Conservation (phyloP, 2,888 invertebrate genomes). For the Metalampra italica region DNA sequence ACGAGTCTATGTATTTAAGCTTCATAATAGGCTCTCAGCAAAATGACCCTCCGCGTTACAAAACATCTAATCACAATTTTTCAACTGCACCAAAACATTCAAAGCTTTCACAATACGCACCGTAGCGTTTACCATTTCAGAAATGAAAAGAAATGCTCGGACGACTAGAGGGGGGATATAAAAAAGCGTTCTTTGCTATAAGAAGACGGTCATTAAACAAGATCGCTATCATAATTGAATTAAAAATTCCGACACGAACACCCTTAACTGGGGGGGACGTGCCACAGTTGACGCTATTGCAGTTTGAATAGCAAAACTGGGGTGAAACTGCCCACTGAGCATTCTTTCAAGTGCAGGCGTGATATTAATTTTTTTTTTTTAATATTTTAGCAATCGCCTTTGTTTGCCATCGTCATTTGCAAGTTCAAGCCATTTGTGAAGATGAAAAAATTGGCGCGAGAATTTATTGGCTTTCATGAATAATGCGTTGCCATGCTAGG, state of each 20-base stretch:
- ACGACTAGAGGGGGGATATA: slow-evolving; percentile 32
- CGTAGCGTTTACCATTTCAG: slow-evolving; percentile 15
- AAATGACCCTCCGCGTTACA: not conserved
- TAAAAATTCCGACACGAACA: slow-evolving; percentile 75
- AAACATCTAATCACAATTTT: not conserved
- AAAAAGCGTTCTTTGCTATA: slow-evolving; percentile 49
- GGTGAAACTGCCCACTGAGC: slow-evolving; percentile 15
- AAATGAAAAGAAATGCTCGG: slow-evolving; percentile 18
- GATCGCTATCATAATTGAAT: slow-evolving; percentile 79
- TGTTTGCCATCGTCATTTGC: not conserved
- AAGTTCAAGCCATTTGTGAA: not conserved
- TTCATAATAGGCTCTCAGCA: not conserved
- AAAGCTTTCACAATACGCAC: slow-evolving; percentile 13
- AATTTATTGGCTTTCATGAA: too few relatives aligned
- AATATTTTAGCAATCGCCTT: not conserved
- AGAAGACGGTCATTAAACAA: slow-evolving; percentile 71
- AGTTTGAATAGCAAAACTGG: slow-evolving; percentile 16
- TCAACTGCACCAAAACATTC: not conserved
- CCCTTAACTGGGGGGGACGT: slow-evolving; percentile 40
- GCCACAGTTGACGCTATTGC: slow-evolving; percentile 26
- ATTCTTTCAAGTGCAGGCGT: slow-evolving; percentile 22
- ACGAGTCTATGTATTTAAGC: too few relatives aligned
- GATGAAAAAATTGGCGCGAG: not conserved
- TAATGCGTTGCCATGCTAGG: too few relatives aligned
- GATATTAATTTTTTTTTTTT: not conserved